Evolutionary conservation across 2,888 invertebrate species (phyloP).

Genomic region (Dascillus cervinus): DNA sequence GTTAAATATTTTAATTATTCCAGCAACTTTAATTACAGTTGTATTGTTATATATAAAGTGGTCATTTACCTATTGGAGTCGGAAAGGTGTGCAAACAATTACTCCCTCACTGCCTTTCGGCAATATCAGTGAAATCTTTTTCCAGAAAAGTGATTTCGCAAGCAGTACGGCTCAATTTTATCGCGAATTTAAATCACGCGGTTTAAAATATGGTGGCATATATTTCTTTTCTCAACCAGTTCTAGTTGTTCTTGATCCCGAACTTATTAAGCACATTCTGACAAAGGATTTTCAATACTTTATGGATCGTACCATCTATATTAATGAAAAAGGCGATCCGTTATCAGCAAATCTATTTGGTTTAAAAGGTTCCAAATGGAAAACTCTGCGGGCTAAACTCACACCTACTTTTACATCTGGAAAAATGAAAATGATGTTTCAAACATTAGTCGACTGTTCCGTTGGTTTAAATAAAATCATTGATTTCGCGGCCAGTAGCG

Average conservation of each 20-base stretch:
- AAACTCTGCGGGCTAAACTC: conserved; percentile 47
- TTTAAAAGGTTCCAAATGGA: conserved; percentile 51
- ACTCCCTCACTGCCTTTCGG: conserved; percentile 30
- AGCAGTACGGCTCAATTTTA: no score
- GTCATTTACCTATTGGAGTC: conserved; percentile 27
- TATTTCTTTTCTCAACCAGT: no score
- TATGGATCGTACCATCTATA: conserved; percentile 48
- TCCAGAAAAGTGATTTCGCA: no score
- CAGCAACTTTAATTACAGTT: no score
- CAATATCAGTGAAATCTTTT: conserved; percentile 17
- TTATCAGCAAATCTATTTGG: conserved; percentile 50
- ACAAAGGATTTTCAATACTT: conserved; percentile 36
- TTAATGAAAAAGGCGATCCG: conserved; percentile 50
- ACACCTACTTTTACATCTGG: no score
- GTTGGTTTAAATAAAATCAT: conserved; percentile 38
- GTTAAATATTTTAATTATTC: no score
- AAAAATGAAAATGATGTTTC: conserved; percentile 55
- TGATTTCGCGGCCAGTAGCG: conserved; percentile 4
- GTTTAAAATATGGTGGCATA: no score
- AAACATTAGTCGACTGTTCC: conserved; percentile 47
- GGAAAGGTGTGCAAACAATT: conserved; percentile 20
- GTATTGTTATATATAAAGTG: conserved; percentile 19
- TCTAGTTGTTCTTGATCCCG: no score
- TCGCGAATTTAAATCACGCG: no score
- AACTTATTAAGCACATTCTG: conserved; percentile 32